A percentile compares a stretch with the other conserved stretches of the same genome.
These are phyloP conservation scores for Clarias laeviceps DNA, from an alignment of 2,797 vertebrate species.

Conservation along the genomic window DNA sequence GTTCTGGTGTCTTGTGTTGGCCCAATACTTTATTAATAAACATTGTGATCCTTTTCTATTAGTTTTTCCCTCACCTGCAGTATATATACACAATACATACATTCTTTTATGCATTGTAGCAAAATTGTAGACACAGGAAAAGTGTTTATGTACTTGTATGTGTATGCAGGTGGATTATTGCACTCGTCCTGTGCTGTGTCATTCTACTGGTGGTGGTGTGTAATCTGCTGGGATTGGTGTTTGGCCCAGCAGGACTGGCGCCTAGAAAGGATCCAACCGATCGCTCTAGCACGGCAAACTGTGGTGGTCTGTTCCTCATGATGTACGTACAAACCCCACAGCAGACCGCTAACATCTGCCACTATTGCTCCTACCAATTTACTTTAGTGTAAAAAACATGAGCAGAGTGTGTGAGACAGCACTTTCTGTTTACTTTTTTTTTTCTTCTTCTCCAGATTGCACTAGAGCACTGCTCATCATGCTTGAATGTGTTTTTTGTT, in stretches of 20 bases:
- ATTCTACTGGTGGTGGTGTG: constrained; percentile 83
- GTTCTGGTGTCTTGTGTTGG: background rate
- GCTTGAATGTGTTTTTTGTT: constrained; percentile 1
- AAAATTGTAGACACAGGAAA: background rate
- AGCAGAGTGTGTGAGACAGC: background rate
- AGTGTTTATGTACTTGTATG: constrained; percentile 18
- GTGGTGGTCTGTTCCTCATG: constrained; percentile 84
- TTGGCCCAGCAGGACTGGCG: constrained; percentile 78
- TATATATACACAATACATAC: too few relatives aligned
- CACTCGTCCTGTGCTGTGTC: constrained; percentile 71
- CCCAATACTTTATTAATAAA: background rate
- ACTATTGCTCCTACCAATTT: background rate
- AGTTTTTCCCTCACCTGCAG: background rate
- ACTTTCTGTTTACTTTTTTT: background rate
- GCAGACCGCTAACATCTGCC: background rate
- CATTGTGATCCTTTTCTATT: background rate
- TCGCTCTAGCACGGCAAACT: constrained; percentile 74
- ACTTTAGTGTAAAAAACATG: background rate
- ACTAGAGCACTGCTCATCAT: background rate
- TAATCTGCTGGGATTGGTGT: constrained; percentile 76
- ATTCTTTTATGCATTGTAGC: background rate
- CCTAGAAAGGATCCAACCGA: constrained; percentile 66
- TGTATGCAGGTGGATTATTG: constrained; percentile 70
- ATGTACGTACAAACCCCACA: constrained; percentile 72
- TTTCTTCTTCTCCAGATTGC: background rate